Percentiles rank a stretch among this genome's conserved stretches.
Conservation (phyloP, 2,113 vertebrate genomes). For the Bubalus kerabau region DNA sequence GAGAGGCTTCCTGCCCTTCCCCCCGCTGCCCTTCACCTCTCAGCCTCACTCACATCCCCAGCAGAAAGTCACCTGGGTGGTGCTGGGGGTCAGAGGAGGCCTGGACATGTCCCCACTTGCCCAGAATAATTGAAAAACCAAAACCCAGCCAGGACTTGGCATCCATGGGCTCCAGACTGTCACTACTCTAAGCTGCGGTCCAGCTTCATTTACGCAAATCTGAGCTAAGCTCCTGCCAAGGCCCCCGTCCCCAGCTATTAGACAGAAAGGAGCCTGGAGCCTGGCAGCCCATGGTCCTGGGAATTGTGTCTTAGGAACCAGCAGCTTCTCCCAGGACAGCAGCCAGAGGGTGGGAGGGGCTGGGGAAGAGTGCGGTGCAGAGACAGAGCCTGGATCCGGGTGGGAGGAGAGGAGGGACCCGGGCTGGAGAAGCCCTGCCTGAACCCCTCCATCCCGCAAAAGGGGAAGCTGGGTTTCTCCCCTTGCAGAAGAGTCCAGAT, state of each 20-base stretch:
- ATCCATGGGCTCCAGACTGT: fast-evolving
- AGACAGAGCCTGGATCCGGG: too few relatives aligned
- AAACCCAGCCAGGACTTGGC: not conserved
- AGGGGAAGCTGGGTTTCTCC: not conserved
- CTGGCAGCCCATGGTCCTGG: not conserved
- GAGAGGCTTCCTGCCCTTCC: not conserved
- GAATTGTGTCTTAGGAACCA: not conserved
- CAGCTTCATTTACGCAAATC: not conserved
- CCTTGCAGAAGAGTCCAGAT: not conserved
- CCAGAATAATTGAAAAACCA: not conserved
- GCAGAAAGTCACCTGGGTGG: not conserved
- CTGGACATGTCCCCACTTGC: not conserved
- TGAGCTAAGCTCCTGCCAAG: not conserved
- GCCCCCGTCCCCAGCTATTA: not conserved
- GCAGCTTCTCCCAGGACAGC: not conserved
- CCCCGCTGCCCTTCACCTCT: not conserved
- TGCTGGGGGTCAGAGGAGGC: not conserved
- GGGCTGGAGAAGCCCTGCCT: not conserved
- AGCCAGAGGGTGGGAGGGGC: not conserved
- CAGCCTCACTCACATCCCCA: not conserved
- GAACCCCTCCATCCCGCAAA: not conserved
- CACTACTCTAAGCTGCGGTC: not conserved
- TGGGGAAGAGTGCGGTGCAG: not conserved
- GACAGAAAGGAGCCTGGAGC: not conserved
- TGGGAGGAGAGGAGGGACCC: not conserved